Evolutionary conservation across 2,113 vertebrate species (phyloP).

Genomic region (Chroicocephalus ridibundus): DNA sequence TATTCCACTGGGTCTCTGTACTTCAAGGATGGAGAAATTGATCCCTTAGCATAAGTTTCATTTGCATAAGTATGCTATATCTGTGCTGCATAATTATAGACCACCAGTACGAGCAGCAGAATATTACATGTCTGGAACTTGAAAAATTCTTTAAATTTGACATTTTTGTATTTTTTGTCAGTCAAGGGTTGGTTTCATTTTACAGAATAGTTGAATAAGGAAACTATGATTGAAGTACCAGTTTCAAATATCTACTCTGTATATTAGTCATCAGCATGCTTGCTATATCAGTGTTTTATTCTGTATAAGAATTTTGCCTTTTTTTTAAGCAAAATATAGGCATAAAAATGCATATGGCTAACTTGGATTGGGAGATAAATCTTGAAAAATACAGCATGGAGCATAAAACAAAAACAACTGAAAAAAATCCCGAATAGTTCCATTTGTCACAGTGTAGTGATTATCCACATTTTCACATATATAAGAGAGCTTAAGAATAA

Average conservation of each 20-base stretch:
- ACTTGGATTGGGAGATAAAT: not conserved
- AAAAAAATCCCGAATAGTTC: not conserved
- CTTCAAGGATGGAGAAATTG: not conserved
- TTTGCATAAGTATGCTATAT: constrained; percentile 25
- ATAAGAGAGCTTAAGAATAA: not conserved
- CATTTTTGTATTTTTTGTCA: not conserved
- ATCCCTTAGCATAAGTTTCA: not conserved
- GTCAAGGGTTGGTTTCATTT: not conserved
- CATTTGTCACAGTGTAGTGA: not conserved
- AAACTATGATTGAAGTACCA: not conserved
- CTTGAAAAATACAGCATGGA: not conserved
- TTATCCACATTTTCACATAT: not conserved
- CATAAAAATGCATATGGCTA: not conserved
- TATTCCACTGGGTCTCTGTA: not conserved
- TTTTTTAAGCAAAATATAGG: not conserved
- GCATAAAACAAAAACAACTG: not conserved
- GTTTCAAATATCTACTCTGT: not conserved
- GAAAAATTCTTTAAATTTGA: not conserved
- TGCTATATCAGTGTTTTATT: not conserved
- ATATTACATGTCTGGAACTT: not conserved
- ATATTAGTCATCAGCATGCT: not conserved
- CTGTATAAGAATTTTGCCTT: not conserved
- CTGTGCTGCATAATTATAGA: not conserved
- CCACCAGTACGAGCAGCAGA: not conserved
- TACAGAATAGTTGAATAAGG: not conserved